Evolutionary conservation across 2,888 invertebrate species (phyloP), one percentile per base, ranked within the genome.

Genomic region (Drosophila antonietae): DNA sequence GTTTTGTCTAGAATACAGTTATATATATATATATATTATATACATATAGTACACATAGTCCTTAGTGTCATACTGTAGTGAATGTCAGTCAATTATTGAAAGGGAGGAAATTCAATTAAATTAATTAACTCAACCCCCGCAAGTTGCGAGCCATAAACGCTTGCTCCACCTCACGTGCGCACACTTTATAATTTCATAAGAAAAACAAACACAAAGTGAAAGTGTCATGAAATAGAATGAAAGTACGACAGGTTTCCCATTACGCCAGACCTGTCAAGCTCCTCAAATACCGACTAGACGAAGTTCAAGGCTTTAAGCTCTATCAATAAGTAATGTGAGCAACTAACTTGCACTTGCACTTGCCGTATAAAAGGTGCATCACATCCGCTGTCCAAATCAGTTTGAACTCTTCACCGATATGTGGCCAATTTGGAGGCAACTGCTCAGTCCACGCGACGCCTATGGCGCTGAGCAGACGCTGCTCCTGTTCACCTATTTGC

Each of bases 381-480:
- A 37, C 46, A n/a, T n/a, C 46, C 39, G 47, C 14, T 23, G 14
- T 10, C 0, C 1, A 66, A 64, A 67, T 44, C 67, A 75, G 72
- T 82, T 68, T 46, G 9, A 49, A 15, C 28, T 58, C 53, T 37
- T 1, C n/a, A 20, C 55, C 49, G 59, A 28, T 43, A 84, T 85
- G 82, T 56, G 57, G 10, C 43, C 55, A 56, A 81, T 79, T 41
- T 90, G 78, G 67, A 67, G 83, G 18, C 80, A 89, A 18, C 68
- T 91, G 15, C 75, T 90, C 3, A 80, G 78, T 62, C 92, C 93
- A 3, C 83, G 80, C n/a, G 92, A 93, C 78, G 86, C 91, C 8
- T 91, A 91, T 63, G 88, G 89, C 3, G 91, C 93, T 0, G 86
- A 91, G 60, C 88, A 85, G 46, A 91, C 90, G 5, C 47, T 93